Conservation (phyloP, 2,113 vertebrate genomes). For the Paracanthobrama guichenoti region DNA sequence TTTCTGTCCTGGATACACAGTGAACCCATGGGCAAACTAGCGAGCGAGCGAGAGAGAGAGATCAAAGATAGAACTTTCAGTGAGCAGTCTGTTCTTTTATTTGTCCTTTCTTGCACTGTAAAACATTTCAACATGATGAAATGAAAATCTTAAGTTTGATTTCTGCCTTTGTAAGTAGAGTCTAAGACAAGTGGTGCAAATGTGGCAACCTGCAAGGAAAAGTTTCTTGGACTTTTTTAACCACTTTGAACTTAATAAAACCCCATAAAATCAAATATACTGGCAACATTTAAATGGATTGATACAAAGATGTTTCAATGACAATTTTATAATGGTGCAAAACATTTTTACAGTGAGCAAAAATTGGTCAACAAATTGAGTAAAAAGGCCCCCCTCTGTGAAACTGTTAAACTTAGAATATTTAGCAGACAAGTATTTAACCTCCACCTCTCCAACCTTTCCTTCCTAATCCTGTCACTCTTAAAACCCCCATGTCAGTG, state of each 20-base stretch:
- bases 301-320: neutral
- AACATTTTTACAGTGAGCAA: neutral
- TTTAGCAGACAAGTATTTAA: neutral
- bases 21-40: conserved; percentile 53
- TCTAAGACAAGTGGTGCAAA: neutral
- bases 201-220: neutral
- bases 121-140: neutral
- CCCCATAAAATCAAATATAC: neutral
- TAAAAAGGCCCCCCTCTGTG: neutral
- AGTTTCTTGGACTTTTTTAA: neutral
- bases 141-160: neutral
- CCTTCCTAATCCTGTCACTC: conserved; percentile 34
- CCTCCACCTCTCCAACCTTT: neutral
- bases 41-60: neutral
- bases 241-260: neutral
- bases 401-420: neutral
- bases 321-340: neutral
- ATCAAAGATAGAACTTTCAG: conserved; percentile 11
- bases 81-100: neutral
- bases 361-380: neutral
- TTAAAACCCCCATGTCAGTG: neutral
- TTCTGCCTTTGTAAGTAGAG: neutral
- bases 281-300: neutral
- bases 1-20: conserved; percentile 72
- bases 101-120: neutral